Evolutionary conservation across 2,797 vertebrate species (phyloP), one percentile per base, ranked within the genome.

Genomic region (Cephalopachus bancanus): DNA sequence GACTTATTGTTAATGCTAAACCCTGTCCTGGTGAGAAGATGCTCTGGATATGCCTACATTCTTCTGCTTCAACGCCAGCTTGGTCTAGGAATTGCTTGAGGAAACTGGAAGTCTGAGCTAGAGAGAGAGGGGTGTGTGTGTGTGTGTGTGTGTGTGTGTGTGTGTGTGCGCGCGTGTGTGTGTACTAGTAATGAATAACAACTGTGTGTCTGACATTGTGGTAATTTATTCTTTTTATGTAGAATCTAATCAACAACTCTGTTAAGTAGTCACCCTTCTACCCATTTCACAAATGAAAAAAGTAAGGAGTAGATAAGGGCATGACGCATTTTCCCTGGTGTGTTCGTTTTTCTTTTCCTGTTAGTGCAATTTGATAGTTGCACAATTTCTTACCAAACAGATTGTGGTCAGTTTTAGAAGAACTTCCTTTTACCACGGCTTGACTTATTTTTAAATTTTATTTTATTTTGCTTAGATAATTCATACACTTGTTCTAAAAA

Each of bases 231-330:
- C 1, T 20, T 64, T 93, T 83, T 83, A 49, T 65, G 26, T 83
- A 26, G 33, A 53, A 65, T 72, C 33, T 30, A 88, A 76, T 75
- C 28, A 86, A 83, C 2, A 74, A 84, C 24, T 28, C 51, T 94
- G 33, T 12, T 75, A 80, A 91, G n/a, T 44, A 71, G 44, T 74
- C 57, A 44, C 33, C 49, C 22, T 83, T 79, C 26, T 16, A 51
- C 44, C 71, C 64, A 92, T 90, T 90, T 96, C 92, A 89, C 59
- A 91, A 94, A 85, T 84, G 44, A 95, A 55, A 60, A 92, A 95
- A 75, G 28, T 37, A 74, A 97, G 78, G 64, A 26, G 89, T 89
- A 92, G 84, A 60, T 72, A 90, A 93, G 14, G n/a, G 59, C 74
- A 51, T 57, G 65, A 89, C 51, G 78, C 28, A 84, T n/a, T 78